These are phyloP conservation scores for Poeciliopsis retropinna DNA, from an alignment of 2,113 vertebrate species.

Conservation along the genomic window DNA sequence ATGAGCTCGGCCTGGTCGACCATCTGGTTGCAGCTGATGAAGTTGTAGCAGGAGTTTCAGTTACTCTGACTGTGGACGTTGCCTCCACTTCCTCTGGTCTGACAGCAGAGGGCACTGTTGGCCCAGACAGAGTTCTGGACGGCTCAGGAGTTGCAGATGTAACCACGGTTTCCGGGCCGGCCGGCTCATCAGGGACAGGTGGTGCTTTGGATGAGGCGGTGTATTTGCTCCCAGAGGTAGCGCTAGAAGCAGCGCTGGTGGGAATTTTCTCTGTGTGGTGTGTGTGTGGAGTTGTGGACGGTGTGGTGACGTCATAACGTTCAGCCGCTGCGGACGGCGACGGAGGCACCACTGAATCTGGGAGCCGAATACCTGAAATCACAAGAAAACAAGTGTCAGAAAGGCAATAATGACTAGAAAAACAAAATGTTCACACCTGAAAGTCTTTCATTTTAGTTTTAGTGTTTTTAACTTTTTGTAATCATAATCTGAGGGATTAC, in stretches of 20 bases:
- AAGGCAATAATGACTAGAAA: constrained; percentile 1
- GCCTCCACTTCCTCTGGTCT: constrained; percentile 51
- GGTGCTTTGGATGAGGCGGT: constrained; percentile 11
- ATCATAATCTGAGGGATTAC: too few relatives aligned
- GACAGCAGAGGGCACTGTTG: constrained; percentile 20
- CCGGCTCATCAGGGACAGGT: not conserved
- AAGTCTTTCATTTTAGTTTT: too few relatives aligned
- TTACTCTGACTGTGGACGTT: constrained; percentile 47
- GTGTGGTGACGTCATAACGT: constrained; percentile 28
- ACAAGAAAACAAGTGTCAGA: constrained; percentile 43
- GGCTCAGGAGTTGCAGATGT: constrained; percentile 19
- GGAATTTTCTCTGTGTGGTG: constrained; percentile 20
- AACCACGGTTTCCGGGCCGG: not conserved
- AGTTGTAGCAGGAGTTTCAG: constrained; percentile 25
- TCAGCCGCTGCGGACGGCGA: constrained; percentile 46
- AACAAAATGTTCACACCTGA: too few relatives aligned
- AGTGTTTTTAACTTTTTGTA: too few relatives aligned
- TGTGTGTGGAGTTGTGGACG: constrained; percentile 20
- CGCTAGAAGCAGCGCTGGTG: not conserved
- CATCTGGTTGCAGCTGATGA: constrained; percentile 17
- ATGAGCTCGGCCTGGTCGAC: constrained; percentile 21
- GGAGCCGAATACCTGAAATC: constrained; percentile 85
- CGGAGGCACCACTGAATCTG: constrained; percentile 51
- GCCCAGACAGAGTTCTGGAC: constrained; percentile 19
- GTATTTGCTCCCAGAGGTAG: constrained; percentile 3